Evolutionary conservation across 1,140 invertebrate genomes (phyloP).

Genomic region (Orussus abietinus): DNA sequence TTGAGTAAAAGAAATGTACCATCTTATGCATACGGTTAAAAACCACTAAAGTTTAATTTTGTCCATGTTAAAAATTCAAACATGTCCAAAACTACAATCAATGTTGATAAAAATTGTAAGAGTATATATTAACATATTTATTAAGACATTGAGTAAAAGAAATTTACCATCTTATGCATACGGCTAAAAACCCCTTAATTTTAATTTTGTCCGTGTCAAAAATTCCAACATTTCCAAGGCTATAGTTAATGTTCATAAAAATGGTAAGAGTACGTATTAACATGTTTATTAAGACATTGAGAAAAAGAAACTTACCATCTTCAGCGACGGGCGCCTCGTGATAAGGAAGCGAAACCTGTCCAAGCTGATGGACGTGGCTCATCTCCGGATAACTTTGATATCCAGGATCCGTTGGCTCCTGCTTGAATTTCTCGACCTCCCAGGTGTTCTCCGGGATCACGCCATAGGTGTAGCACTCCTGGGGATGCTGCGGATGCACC

Average conservation of each 20-base stretch:
- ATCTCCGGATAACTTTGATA: constrained; percentile 43
- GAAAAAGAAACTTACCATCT: constrained; percentile 33
- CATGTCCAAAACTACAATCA: too few relatives aligned
- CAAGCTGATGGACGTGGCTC: constrained; percentile 41
- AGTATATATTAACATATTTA: constrained; percentile 7
- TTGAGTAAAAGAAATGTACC: too few relatives aligned
- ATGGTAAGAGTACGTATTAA: constrained; percentile 2
- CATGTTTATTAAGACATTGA: constrained; percentile 4
- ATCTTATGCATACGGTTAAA: too few relatives aligned
- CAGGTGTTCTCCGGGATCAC: constrained; percentile 37
- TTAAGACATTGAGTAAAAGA: not conserved
- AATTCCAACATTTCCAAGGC: too few relatives aligned
- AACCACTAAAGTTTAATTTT: too few relatives aligned
- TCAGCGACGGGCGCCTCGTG: constrained; percentile 37
- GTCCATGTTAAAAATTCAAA: too few relatives aligned
- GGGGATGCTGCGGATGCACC: constrained; percentile 23
- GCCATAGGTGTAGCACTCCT: constrained; percentile 44
- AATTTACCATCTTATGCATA: too few relatives aligned
- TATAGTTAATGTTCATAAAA: constrained; percentile 2
- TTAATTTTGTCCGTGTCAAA: too few relatives aligned
- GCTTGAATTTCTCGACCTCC: constrained; percentile 47
- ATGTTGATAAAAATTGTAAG: constrained; percentile 1
- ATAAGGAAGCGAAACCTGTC: constrained; percentile 39
- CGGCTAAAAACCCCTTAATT: too few relatives aligned
- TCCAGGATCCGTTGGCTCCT: constrained; percentile 29